These are phyloP conservation scores for Eudemis profundana DNA, from an alignment of 2,888 invertebrate genomes.

Conservation along the genomic window DNA sequence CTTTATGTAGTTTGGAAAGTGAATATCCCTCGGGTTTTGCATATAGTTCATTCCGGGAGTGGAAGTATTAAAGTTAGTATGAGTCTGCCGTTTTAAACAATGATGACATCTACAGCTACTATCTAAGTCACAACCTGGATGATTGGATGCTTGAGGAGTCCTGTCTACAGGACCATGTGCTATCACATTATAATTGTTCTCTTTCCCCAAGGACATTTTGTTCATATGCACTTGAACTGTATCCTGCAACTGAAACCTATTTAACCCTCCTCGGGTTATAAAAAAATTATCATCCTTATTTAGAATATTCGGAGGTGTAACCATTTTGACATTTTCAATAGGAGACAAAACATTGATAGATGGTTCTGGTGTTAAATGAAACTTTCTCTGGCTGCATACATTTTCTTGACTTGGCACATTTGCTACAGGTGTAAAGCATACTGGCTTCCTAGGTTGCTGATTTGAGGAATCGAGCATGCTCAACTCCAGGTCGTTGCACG, in stretches of 20 bases:
- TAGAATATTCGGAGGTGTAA: constrained; percentile 58
- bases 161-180: constrained; percentile 10
- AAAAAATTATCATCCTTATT: constrained; percentile 70
- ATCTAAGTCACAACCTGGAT: constrained; percentile 13
- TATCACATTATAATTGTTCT: constrained; percentile 62
- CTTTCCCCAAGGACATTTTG: constrained; percentile 63
- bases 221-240: constrained; percentile 59
- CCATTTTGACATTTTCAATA: constrained; percentile 54
- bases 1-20: not conserved
- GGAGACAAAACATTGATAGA: constrained; percentile 51
- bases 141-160: not conserved
- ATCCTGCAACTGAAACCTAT: constrained; percentile 52
- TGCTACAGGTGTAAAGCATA: constrained; percentile 46
- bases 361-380: constrained; percentile 32
- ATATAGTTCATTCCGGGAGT: constrained; percentile 17
- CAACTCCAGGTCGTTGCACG: constrained; percentile 73
- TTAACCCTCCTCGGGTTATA: constrained; percentile 65
- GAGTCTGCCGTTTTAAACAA: constrained; percentile 55
- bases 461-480: constrained; percentile 70
- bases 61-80: constrained; percentile 33
- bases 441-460: constrained; percentile 55
- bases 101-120: constrained; percentile 67
- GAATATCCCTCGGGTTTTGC: not conserved
- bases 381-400: constrained; percentile 16
- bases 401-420: constrained; percentile 17